Evolutionary conservation across 2,888 invertebrate genomes (phyloP).

Genomic region (Isoperla grammatica): DNA sequence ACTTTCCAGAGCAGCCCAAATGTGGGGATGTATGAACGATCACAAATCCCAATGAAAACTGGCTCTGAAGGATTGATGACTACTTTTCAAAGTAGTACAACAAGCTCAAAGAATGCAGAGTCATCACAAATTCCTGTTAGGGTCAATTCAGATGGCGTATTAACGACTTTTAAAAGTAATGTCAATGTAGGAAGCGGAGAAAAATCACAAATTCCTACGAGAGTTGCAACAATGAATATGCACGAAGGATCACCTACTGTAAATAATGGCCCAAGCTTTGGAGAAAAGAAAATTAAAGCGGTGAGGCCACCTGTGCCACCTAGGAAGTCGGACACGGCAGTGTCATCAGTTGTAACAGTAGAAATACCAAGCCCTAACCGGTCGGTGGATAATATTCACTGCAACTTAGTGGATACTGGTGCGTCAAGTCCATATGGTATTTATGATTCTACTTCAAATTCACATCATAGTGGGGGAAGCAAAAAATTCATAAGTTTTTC

Average conservation of each 20-base stretch:
- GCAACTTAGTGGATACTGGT: not conserved
- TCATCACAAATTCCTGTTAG: slow-evolving; percentile 1
- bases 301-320: slow-evolving; percentile 48
- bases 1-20: not conserved
- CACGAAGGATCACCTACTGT: slow-evolving; percentile 3
- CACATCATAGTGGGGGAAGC: not conserved
- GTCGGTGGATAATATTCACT: slow-evolving; percentile 10
- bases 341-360: slow-evolving; percentile 19
- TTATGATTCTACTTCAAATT: not conserved
- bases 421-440: not conserved
- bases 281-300: slow-evolving; percentile 38
- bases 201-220: slow-evolving; percentile 28
- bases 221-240: not conserved
- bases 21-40: not conserved
- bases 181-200: slow-evolving; percentile 42
- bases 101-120: not conserved
- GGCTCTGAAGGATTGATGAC: not conserved
- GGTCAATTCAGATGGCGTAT: not conserved
- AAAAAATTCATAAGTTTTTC: slow-evolving; percentile 27
- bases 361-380: slow-evolving; percentile 12
- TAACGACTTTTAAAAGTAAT: slow-evolving; percentile 36
- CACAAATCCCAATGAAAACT: not conserved
- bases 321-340: slow-evolving; percentile 42
- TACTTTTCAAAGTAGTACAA: not conserved
- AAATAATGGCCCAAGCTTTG: slow-evolving; percentile 13